phyloP scores from a whole-genome alignment of 2,888 invertebrate species.

The Neoitamus cyanurus region DNA sequence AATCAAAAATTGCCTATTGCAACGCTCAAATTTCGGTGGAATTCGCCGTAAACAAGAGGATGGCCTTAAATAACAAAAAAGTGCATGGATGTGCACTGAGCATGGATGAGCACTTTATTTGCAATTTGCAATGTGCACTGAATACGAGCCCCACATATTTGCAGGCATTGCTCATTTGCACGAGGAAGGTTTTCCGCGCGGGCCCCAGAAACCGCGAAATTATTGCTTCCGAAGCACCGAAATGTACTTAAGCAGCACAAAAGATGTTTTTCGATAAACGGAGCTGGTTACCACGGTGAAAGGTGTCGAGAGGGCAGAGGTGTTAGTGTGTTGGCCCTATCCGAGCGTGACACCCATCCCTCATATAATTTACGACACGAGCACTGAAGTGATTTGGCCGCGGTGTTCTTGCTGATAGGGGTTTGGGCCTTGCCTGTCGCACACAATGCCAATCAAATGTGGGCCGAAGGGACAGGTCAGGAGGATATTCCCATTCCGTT shows the following conservation, averaged over 20 bases:
- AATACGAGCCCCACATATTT: not conserved
- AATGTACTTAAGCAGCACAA: conserved; percentile 29
- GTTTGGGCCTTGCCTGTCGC: not conserved
- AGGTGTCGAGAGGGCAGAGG: not conserved
- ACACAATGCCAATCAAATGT: not conserved
- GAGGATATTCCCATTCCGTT: not conserved
- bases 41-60: not conserved
- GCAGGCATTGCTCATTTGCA: not conserved
- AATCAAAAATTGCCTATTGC: not conserved
- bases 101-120: not conserved
- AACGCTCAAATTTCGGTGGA: not conserved
- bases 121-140: not conserved
- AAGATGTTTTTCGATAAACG: not conserved
- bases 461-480: no score
- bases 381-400: not conserved
- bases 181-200: not conserved
- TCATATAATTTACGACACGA: not conserved
- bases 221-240: conserved; percentile 4
- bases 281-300: not conserved
- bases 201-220: not conserved
- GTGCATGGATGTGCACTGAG: not conserved
- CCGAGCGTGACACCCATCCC: not conserved
- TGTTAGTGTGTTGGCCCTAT: not conserved
- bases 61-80: not conserved
- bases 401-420: not conserved